A percentile compares a stretch with the other conserved stretches of the same genome.
phyloP scores from a whole-genome alignment of 2,888 invertebrate species.

The Macropis europaea region DNA sequence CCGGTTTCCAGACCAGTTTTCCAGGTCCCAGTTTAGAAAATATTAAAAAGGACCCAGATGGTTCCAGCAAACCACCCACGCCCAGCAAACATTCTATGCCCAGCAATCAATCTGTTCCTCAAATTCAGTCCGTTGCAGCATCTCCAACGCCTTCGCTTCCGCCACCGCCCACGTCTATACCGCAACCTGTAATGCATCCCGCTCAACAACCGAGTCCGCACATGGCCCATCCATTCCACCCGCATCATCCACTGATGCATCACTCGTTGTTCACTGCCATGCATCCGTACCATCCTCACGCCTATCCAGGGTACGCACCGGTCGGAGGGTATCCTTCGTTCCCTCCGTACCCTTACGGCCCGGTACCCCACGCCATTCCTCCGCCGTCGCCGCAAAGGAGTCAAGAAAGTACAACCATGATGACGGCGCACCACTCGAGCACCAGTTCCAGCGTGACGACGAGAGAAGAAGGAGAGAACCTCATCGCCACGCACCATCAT shows the following conservation, averaged over 20 bases:
- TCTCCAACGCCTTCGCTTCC: constrained; percentile 80
- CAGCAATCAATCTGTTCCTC: constrained; percentile 66
- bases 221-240: constrained; percentile 86
- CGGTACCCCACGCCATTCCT: constrained; percentile 87
- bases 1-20: constrained; percentile 85
- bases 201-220: constrained; percentile 87
- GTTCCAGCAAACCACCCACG: constrained; percentile 75
- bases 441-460: constrained; percentile 85
- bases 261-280: constrained; percentile 85
- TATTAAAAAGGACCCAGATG: constrained; percentile 88
- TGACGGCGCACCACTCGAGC: constrained; percentile 86
- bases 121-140: constrained; percentile 74
- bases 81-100: constrained; percentile 75
- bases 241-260: constrained; percentile 87
- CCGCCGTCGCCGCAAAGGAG: constrained; percentile 82
- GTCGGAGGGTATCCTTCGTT: constrained; percentile 77
- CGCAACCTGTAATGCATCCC: constrained; percentile 87
- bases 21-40: constrained; percentile 86
- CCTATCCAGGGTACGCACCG: constrained; percentile 79
- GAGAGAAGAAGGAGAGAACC: constrained; percentile 82
- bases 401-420: constrained; percentile 85
- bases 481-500: constrained; percentile 84
- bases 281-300: constrained; percentile 86
- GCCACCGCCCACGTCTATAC: constrained; percentile 84
- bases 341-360: constrained; percentile 86